A percentile compares a stretch with the other conserved stretches of the same genome.
phyloP scores from a whole-genome alignment of 2,888 invertebrate species.

The Megastigmus dorsalis region DNA sequence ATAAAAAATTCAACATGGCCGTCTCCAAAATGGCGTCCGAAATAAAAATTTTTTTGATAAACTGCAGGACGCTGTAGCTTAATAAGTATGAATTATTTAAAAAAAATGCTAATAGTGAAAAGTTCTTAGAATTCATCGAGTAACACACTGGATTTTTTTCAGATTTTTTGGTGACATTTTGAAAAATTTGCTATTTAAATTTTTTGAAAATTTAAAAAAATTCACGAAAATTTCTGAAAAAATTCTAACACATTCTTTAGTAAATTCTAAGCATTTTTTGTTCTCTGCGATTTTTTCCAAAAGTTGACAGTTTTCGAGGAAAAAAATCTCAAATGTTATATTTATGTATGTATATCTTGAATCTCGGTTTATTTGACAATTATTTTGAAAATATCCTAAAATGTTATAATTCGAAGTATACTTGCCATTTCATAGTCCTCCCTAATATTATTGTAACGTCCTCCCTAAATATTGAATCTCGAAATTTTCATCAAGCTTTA shows the following conservation, averaged over 20 bases:
- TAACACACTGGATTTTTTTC: not conserved
- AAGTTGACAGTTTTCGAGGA: not conserved
- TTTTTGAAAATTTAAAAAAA: not conserved
- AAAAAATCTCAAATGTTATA: not conserved
- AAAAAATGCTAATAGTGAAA: conserved; percentile 9
- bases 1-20: no score
- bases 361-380: no score
- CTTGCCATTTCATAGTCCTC: not conserved
- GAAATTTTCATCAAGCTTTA: not conserved
- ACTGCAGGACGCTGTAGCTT: no score
- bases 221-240: not conserved
- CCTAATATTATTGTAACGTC: no score
- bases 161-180: not conserved
- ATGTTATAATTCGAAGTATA: not conserved
- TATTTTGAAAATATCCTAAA: not conserved
- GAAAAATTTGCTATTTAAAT: not conserved
- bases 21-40: no score
- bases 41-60: not conserved
- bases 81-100: no score
- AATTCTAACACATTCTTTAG: not conserved
- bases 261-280: conserved; percentile 3
- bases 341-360: not conserved
- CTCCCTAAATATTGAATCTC: no score
- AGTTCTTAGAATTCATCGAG: not conserved
- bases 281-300: not conserved